Evolutionary conservation across 2,888 invertebrate species (phyloP).

Genomic region (Orchestes rusci): DNA sequence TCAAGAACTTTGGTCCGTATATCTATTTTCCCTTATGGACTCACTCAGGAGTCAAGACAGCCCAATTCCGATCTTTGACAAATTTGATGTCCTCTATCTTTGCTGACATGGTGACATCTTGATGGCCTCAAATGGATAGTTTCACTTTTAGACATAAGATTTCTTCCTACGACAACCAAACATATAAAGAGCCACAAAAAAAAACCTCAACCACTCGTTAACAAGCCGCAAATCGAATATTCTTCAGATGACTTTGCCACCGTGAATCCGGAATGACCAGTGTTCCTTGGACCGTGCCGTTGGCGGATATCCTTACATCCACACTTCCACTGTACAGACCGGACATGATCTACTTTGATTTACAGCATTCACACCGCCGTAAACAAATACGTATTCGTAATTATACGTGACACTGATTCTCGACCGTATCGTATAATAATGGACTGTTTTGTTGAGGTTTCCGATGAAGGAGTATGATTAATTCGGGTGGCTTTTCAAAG

Average conservation of each 20-base stretch:
- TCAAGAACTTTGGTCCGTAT: too few species aligned
- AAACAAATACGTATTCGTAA: slow-evolving; percentile 20
- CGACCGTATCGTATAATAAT: slow-evolving; percentile 9
- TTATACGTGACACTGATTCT: slow-evolving; percentile 20
- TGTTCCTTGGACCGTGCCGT: slow-evolving; percentile 43
- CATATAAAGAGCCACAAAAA: slow-evolving; percentile 13
- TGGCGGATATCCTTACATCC: slow-evolving; percentile 44
- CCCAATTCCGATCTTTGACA: too few species aligned
- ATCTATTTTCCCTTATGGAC: too few species aligned
- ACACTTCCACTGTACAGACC: slow-evolving; percentile 28
- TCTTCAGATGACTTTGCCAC: slow-evolving; percentile 30
- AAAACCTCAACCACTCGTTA: slow-evolving; percentile 7
- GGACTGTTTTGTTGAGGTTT: slow-evolving; percentile 13
- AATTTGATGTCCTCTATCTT: too few species aligned
- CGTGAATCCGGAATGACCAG: slow-evolving; percentile 43
- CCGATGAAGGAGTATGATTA: too few species aligned
- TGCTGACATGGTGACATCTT: too few species aligned
- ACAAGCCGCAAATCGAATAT: slow-evolving; percentile 1
- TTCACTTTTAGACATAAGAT: too few species aligned
- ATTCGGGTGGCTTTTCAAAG: too few species aligned
- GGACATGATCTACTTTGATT: slow-evolving; percentile 26
- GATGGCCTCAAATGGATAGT: too few species aligned
- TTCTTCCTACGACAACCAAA: too few species aligned
- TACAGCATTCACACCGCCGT: slow-evolving; percentile 23
- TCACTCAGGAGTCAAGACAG: too few species aligned